Conservation (phyloP, 2,888 invertebrate species). For the Euphydryas editha region DNA sequence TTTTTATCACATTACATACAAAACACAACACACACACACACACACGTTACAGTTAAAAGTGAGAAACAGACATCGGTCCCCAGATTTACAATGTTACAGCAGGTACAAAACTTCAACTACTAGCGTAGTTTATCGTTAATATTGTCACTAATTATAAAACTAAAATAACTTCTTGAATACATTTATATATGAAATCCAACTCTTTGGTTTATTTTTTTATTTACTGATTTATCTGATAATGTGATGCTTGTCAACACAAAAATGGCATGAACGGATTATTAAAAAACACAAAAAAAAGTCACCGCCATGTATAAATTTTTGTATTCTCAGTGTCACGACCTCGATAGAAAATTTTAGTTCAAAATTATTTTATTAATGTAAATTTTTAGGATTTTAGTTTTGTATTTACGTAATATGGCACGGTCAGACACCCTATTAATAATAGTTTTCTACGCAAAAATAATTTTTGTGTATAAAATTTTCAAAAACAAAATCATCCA, state of each 20-base stretch:
- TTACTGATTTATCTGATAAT: neutral
- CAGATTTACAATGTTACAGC: constrained; percentile 46
- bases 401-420: too few species aligned
- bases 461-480: too few species aligned
- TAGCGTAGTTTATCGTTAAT: constrained; percentile 32
- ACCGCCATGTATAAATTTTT: too few species aligned
- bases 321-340: too few species aligned
- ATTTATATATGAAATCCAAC: constrained; percentile 21
- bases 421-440: too few species aligned
- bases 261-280: neutral
- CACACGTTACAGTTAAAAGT: neutral
- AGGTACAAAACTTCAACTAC: constrained; percentile 60
- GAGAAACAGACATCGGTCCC: neutral
- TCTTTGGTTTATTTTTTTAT: constrained; percentile 33
- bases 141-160: constrained; percentile 28
- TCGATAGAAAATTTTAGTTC: too few species aligned
- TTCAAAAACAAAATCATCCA: too few species aligned
- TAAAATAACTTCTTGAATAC: constrained; percentile 32
- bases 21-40: too few species aligned
- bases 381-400: too few species aligned
- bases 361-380: too few species aligned
- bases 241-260: constrained; percentile 10
- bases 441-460: too few species aligned
- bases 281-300: neutral
- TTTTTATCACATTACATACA: too few species aligned